Conservation (phyloP, 92 coral and sea anemone genomes). For the Phymanthus crucifer region DNA sequence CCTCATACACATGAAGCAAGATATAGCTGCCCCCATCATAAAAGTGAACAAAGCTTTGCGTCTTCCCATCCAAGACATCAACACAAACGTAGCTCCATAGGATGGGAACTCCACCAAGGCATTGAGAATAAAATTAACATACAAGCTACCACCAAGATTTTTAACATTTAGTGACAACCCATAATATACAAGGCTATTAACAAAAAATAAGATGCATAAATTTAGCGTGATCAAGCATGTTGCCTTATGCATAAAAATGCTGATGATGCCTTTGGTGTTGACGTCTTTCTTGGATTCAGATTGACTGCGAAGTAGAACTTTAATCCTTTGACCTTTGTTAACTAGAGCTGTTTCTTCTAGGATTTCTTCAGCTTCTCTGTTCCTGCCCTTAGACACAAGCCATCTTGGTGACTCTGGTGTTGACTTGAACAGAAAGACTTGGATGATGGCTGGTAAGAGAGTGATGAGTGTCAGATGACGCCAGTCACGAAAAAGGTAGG, state of each 20-base stretch:
- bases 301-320: constrained; percentile 16
- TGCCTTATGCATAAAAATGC: constrained; percentile 68
- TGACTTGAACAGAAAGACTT: constrained; percentile 43
- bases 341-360: constrained; percentile 60
- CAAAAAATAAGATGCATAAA: constrained; percentile 75
- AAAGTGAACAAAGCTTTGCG: constrained; percentile 72
- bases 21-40: constrained; percentile 74
- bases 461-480: constrained; percentile 59
- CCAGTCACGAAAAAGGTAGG: constrained; percentile 77
- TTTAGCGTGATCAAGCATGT: constrained; percentile 61
- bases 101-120: constrained; percentile 86
- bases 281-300: constrained; percentile 3
- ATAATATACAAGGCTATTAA: constrained; percentile 88
- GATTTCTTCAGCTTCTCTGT: constrained; percentile 76
- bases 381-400: constrained; percentile 73
- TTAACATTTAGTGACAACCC: constrained; percentile 90
- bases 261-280: constrained; percentile 54
- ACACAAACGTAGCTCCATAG: constrained; percentile 44
- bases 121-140: constrained; percentile 76
- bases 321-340: constrained; percentile 45
- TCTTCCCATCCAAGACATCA: constrained; percentile 70
- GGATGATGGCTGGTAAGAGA: constrained; percentile 61
- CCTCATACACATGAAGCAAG: constrained; percentile 77
- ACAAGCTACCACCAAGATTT: constrained; percentile 88
- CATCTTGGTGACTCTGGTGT: constrained; percentile 90